These are phyloP conservation scores for Cassiopea andromeda DNA, from an alignment of 30 jellyfish, hydroid and myxozoan genomes.

Conservation along the genomic window DNA sequence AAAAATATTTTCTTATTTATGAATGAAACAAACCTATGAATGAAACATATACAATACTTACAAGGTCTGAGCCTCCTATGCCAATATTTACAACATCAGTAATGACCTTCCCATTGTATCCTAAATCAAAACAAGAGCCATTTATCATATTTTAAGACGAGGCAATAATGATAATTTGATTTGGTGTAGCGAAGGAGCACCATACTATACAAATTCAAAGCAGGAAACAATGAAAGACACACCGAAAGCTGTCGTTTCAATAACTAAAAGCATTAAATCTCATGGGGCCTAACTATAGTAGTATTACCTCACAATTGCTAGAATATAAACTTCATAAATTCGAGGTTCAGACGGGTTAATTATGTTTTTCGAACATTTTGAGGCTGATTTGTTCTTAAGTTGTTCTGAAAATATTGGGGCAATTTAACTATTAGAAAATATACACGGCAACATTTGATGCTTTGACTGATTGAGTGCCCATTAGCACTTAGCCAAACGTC, in stretches of 20 bases:
- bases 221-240: too few species aligned
- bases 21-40: too few species aligned
- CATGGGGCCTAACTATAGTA: too few species aligned
- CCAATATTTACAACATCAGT: constrained; percentile 98
- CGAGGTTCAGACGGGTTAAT: neutral
- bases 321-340: too few species aligned
- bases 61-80: constrained; percentile 99
- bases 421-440: neutral
- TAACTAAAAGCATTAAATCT: too few species aligned
- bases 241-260: too few species aligned
- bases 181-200: too few species aligned
- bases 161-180: neutral
- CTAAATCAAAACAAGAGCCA: neutral
- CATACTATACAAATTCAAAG: too few species aligned
- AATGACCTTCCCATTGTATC: constrained; percentile 85
- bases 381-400: neutral
- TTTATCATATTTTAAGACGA: neutral
- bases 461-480: neutral
- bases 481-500: neutral
- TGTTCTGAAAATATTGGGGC: neutral
- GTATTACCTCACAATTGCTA: too few species aligned
- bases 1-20: too few species aligned
- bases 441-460: neutral
- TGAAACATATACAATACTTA: neutral
- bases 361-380: neutral